Base-by-base conservation (phyloP, 2,113 vertebrate genomes). In the Ophthalmolycus amberensis region DNA sequence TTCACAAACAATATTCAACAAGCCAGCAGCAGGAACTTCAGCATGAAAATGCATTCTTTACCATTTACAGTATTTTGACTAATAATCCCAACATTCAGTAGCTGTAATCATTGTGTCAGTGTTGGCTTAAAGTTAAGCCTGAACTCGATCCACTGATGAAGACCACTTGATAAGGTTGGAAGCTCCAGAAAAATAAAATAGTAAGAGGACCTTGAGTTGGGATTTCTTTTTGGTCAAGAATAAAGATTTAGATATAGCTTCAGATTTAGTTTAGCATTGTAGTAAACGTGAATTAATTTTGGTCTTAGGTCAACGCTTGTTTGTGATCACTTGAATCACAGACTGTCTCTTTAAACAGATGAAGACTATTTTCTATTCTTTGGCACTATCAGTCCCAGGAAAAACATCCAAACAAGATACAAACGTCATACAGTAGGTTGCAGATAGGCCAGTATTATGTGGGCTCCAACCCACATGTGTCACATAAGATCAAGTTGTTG, bases 401-500 rank as follows among this genome's bases (percentile, higher is more conserved):
- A 71, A 71, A 50, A 71, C 59, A 38, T 0, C 34, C 1, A 34
- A 48, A 18, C 58, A 15, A 50, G 37, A 22, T 3, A 18, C 29
- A 44, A 4, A 62, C 12, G 7, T 69, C 58, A 65, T 7, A 16
- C 32, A 71, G 46, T 3, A 10, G 12, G 20, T 58, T 5, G n/a
- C 48, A 58, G 65, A 73, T 15, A 14, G 6, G 1, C 1, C 29
- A 12, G 40, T 9, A 8, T 25, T 20, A n/a, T 52, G 66, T 20
- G 16, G 32, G 14, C 60, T 29, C 7, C 7, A 52, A 3, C 18
- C 40, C 3, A 4, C 37, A n/a, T 9, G 14, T 27, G 42, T 46
- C 9, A 56, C 48, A 3, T 50, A 10, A 32, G 4, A 70, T 52
- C 59, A 75, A 46, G 48, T 74, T 83, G 38, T 79, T 54, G 42